Evolutionary conservation across 2,888 invertebrate species (phyloP), one percentile per base, ranked within the genome.

Genomic region (Callyntrura guangdongensis): DNA sequence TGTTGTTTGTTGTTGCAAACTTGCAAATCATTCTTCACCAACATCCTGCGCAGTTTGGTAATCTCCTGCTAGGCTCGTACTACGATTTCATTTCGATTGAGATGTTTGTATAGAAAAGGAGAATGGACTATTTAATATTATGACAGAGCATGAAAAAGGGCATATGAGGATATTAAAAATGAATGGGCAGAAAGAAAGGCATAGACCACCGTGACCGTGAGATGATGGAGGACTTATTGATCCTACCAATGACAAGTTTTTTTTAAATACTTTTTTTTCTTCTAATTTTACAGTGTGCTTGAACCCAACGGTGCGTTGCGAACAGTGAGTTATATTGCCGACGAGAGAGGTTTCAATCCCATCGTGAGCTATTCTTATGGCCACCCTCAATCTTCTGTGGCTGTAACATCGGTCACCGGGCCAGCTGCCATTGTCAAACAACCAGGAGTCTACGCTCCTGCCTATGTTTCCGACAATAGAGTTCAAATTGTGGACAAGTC

Each of bases 271-370:
- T 86, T 61, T 56, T 3, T 49, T 47, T 47, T 83, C 36, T 72
- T 64, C 22, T 36, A 14, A 6, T 72, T 20, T 64, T 84, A 11
- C 67, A 94, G 94, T 89, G 94, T 94, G 12, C 83, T 94, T 36
- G 93, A 94, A 47, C 94, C 94, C 14, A 92, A 93, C 77, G 94
- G 94, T 25, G 92, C 92, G 9, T 67, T 94, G 11, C 74, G 94
- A n/a, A 92, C 92, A 11, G 94, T 94, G 11, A 88, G 91, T 0
- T 94, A 94, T 84, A 92, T 89, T 6, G 93, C 93, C 11, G 94
- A 94, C 61, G 94, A 93, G 84, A 69, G 92, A 74, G 94, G 94
- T n/a, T 94, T 93, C 86, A 92, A 92, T 25, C 94, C 93, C 6
- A 90, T 91, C 22, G 86, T 94, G 61, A 91, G 91, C 82, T 94